phyloP scores from a whole-genome alignment of 1,140 invertebrate species.

The Oncopeltus fasciatus region DNA sequence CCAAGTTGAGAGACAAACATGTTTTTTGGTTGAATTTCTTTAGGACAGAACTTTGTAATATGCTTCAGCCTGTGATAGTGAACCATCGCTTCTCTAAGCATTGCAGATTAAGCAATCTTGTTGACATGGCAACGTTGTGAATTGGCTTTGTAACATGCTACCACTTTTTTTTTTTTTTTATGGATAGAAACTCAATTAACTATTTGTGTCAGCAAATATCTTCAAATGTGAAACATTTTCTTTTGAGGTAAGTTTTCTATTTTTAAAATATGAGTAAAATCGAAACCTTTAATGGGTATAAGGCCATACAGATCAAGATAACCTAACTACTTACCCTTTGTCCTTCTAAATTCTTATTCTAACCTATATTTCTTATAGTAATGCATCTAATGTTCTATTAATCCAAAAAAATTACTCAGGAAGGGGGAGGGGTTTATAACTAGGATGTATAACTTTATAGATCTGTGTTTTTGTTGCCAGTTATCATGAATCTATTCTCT shows the following conservation, averaged over 20 bases:
- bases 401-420: too few species aligned
- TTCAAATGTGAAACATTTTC: background rate
- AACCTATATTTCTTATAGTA: too few species aligned
- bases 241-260: background rate
- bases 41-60: background rate
- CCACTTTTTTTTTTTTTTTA: background rate
- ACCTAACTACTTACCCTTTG: too few species aligned
- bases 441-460: too few species aligned
- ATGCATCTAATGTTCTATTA: too few species aligned
- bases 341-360: too few species aligned
- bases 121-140: background rate
- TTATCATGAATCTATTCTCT: too few species aligned
- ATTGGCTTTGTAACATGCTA: constrained; percentile 3
- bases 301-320: too few species aligned
- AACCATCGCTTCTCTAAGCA: background rate
- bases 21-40: background rate
- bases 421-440: too few species aligned
- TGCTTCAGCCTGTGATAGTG: constrained; percentile 7
- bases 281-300: too few species aligned
- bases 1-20: background rate
- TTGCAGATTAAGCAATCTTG: background rate
- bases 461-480: too few species aligned
- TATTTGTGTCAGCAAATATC: background rate
- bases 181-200: background rate
- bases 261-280: too few species aligned